A percentile compares a stretch with the other conserved stretches of the same genome.
Evolutionary conservation across 2,888 invertebrate species (phyloP).

Genomic region (Tetrapedia diversipes): DNA sequence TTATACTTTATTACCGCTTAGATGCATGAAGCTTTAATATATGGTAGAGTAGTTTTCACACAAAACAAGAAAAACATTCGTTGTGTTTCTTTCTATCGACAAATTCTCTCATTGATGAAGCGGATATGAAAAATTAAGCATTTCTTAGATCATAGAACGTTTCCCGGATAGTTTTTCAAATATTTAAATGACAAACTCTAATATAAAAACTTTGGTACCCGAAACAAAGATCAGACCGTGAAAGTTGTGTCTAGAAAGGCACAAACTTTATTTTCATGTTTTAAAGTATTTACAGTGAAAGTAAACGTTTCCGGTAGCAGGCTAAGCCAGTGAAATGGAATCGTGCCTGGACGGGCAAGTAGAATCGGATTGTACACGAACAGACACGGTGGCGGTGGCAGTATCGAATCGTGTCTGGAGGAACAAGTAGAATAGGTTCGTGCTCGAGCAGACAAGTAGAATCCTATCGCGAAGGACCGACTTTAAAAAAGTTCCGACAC

Average conservation of each 20-base stretch:
- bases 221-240: not conserved
- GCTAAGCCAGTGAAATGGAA: slow-evolving; percentile 13
- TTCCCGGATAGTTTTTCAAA: too few relatives aligned
- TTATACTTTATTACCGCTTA: too few relatives aligned
- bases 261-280: not conserved
- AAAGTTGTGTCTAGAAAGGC: not conserved
- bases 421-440: slow-evolving; percentile 16
- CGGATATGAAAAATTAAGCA: too few relatives aligned
- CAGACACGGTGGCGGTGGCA: slow-evolving; percentile 1
- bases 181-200: too few relatives aligned
- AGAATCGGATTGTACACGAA: slow-evolving; percentile 20
- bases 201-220: not conserved
- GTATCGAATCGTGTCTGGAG: slow-evolving; percentile 23
- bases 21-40: too few relatives aligned
- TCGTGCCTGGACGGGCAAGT: slow-evolving; percentile 29
- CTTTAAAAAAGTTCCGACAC: not conserved
- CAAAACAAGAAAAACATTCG: too few relatives aligned
- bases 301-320: not conserved
- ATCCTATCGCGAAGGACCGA: not conserved
- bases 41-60: too few relatives aligned
- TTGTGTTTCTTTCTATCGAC: too few relatives aligned
- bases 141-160: too few relatives aligned
- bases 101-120: too few relatives aligned
- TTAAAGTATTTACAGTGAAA: slow-evolving; percentile 6
- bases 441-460: slow-evolving; percentile 10